A percentile compares a stretch with the other conserved stretches of the same genome.
These are phyloP conservation scores for Oscheius myriophilus DNA, from an alignment of 2,888 invertebrate genomes.

Conservation along the genomic window DNA sequence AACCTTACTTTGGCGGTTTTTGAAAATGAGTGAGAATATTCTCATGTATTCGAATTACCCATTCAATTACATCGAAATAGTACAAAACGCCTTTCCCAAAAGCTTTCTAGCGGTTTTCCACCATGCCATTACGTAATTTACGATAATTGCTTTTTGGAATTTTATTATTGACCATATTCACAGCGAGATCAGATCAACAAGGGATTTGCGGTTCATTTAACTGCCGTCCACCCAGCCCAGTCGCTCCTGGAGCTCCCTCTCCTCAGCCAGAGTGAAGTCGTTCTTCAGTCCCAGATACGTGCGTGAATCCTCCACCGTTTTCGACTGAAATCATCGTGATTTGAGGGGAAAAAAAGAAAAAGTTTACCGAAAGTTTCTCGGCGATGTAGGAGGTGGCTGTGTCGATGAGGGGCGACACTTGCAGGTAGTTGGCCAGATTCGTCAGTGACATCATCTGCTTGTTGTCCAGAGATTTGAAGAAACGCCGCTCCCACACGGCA, in stretches of 20 bases:
- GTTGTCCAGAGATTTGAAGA: constrained; percentile 10
- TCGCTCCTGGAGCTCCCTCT: constrained; percentile 4
- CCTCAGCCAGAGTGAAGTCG: constrained; percentile 21
- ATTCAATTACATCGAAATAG: no score
- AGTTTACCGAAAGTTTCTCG: constrained; percentile 4
- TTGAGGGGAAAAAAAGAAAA: background rate
- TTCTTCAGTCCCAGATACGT: constrained; percentile 13
- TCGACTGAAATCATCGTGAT: background rate
- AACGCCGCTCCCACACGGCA: constrained; percentile 6
- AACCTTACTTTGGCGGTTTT: no score
- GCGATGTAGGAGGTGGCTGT: constrained; percentile 15
- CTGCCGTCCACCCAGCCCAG: constrained; percentile 17
- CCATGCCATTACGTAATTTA: no score
- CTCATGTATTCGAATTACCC: no score
- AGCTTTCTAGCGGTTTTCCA: no score
- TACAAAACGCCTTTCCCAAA: no score
- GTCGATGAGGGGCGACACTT: constrained; percentile 8
- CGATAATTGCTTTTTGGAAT: no score
- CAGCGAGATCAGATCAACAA: no score
- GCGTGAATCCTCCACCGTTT: constrained; percentile 17
- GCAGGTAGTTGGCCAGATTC: constrained; percentile 25
- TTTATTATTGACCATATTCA: no score
- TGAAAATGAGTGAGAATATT: no score
- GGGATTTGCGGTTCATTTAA: no score
- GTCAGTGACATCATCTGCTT: background rate